These are phyloP conservation scores for Calliphora vicina DNA, from an alignment of 1,140 invertebrate genomes.

Conservation along the genomic window DNA sequence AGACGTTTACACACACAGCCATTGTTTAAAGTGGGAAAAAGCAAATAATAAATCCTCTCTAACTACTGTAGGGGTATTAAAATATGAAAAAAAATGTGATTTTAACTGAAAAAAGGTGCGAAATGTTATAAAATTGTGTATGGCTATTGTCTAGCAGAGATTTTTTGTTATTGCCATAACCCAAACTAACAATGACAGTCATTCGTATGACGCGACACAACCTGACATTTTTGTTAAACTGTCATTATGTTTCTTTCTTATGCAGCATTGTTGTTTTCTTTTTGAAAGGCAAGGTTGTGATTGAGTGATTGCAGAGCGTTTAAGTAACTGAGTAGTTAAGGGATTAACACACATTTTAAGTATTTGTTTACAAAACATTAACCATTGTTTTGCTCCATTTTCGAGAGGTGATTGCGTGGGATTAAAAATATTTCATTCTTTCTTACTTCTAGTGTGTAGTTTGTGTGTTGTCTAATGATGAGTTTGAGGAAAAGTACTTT, in stretches of 20 bases:
- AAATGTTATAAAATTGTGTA: not conserved
- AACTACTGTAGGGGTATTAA: not conserved
- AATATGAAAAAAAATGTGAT: not conserved
- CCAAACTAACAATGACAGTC: not conserved
- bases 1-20: not conserved
- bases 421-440: not conserved
- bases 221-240: slow-evolving; percentile 29
- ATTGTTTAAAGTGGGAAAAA: slow-evolving; percentile 15
- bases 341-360: slow-evolving; percentile 10
- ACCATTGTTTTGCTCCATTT: slow-evolving; percentile 30
- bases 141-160: not conserved
- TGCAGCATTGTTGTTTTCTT: not conserved
- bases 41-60: not conserved
- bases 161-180: too few relatives aligned
- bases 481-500: slow-evolving; percentile 15
- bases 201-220: slow-evolving; percentile 26
- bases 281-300: not conserved
- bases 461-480: not conserved
- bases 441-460: not conserved
- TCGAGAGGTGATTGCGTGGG: slow-evolving; percentile 7
- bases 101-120: not conserved
- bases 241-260: slow-evolving; percentile 27
- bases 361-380: slow-evolving; percentile 27
- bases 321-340: slow-evolving; percentile 13
- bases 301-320: not conserved